Evolutionary conservation across 1,140 invertebrate genomes (phyloP), one percentile per base, ranked within the genome.

Genomic region (Platyura marginata): DNA sequence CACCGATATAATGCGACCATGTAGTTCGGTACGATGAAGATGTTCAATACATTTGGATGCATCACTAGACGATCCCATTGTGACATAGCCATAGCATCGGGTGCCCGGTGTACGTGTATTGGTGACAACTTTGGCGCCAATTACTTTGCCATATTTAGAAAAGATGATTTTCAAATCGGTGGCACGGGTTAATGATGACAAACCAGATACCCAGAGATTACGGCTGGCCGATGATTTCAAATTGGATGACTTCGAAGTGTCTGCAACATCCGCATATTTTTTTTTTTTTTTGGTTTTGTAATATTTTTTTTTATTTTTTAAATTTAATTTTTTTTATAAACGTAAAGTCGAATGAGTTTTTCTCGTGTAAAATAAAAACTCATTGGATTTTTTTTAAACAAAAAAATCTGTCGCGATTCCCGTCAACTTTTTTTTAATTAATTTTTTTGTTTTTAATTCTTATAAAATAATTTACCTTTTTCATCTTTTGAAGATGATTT

Each of bases 41-140:
- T 88, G 75, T 52, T 84, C 77, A 51, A 94, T 92, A 60, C 88
- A 92, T 49, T 84, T 82, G 16, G 79, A 74, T 5, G 89, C 88
- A 64, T 94, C 90, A 46, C 85, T 82, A 29, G 77, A 73, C 18
- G 79, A 81, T 1, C 78, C 79, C 87, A 95, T 93, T 0, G 88
- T 93, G 3, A 96, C 86, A 61, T 92, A 93, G 22, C 91, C 92
- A 61, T 92, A 95, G 61, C 89, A 94, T 41, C 85, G 74, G 16
- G 87, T 81, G 18, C 88, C 88, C 2, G 90, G 88, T 21, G 82
- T 87, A 42, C 79, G 72, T 1, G 90, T 86, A 65, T 92, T 94
- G 2, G 89, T 93, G 0, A 96, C 91, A n/a, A 96, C 83, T 68
- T 95, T 95, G 0, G 90, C 90, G 41, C 86, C 88, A 54, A 91